A percentile compares a stretch with the other conserved stretches of the same genome.
Conservation (phyloP, 2,888 invertebrate genomes). For the Pseudolycoriella hygida region DNA sequence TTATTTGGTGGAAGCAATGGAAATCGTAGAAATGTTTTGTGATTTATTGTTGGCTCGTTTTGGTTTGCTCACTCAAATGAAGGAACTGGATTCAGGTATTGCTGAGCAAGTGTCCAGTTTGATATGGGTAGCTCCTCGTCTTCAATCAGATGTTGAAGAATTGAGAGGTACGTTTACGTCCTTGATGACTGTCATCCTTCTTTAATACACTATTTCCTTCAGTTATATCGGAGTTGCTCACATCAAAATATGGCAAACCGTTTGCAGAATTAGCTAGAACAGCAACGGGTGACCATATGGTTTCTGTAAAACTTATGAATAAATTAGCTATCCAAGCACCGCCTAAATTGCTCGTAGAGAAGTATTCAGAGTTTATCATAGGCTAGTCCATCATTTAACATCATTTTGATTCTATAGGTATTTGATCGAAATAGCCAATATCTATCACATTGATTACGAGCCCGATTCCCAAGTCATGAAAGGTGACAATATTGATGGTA, state of each 20-base stretch:
- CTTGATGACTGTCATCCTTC: background rate
- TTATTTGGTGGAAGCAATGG: conserved; percentile 98
- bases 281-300: conserved; percentile 73
- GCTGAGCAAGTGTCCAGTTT: conserved; percentile 89
- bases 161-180: conserved; percentile 39
- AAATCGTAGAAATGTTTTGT: conserved; percentile 98
- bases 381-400: too few relatives aligned
- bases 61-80: conserved; percentile 92
- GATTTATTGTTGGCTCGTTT: conserved; percentile 90
- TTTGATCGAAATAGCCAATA: conserved; percentile 89
- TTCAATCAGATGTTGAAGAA: conserved; percentile 70
- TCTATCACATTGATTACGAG: conserved; percentile 84
- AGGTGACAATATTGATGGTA: conserved; percentile 32
- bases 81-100: conserved; percentile 86
- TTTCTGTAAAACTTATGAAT: conserved; percentile 80
- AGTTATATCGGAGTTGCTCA: conserved; percentile 72
- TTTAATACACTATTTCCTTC: too few relatives aligned
- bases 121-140: conserved; percentile 92
- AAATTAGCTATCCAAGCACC: conserved; percentile 91
- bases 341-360: conserved; percentile 86
- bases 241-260: conserved; percentile 83
- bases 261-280: conserved; percentile 81
- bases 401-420: conserved; percentile 22
- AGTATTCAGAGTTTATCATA: conserved; percentile 33
- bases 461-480: conserved; percentile 87